phyloP scores from a whole-genome alignment of 2,113 vertebrate species.

The Thermophis baileyi region DNA sequence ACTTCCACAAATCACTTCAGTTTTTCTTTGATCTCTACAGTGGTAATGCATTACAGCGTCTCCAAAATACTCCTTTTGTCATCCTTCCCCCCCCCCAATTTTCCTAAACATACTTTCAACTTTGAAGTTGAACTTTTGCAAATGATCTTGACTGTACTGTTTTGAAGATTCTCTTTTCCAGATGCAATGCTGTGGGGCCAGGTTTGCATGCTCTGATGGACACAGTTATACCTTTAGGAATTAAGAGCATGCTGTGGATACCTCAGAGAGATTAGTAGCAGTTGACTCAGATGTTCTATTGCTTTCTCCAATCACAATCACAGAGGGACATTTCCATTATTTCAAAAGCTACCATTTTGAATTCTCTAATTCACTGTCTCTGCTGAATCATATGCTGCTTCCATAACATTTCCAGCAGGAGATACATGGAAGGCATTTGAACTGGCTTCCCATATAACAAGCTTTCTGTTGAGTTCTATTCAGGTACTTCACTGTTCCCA shows the following conservation, averaged over 20 bases:
- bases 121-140: neutral
- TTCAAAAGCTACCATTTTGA: neutral
- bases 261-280: neutral
- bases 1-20: neutral
- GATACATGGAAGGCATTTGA: neutral
- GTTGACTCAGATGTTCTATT: neutral
- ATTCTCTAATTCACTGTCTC: neutral
- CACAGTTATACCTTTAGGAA: neutral
- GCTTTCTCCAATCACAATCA: neutral
- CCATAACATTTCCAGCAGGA: neutral
- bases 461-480: neutral
- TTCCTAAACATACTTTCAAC: neutral
- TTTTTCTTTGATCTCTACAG: neutral
- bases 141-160: neutral
- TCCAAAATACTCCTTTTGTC: neutral
- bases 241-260: neutral
- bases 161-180: neutral
- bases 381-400: neutral
- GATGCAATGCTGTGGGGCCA: neutral
- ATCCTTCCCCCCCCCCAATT: neutral
- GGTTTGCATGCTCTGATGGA: neutral
- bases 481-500: neutral
- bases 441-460: neutral
- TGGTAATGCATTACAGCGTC: neutral
- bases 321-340: neutral